Evolutionary conservation across 2,888 invertebrate genomes (phyloP).

Genomic region (Drosophila yooni): DNA sequence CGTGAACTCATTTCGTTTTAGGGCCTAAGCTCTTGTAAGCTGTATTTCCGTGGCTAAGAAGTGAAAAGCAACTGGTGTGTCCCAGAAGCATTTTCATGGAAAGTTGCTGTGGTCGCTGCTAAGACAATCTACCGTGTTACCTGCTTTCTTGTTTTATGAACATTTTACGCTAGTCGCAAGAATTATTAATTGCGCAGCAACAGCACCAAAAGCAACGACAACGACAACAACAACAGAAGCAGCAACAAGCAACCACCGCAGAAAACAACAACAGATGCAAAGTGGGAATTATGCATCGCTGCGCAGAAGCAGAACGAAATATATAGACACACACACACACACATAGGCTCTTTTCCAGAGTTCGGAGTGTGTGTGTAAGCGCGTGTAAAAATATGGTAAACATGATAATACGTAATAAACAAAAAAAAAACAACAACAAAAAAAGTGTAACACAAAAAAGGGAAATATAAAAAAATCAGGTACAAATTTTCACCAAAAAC

Average conservation of each 20-base stretch:
- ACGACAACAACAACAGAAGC: constrained; percentile 43
- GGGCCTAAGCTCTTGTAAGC: constrained; percentile 44
- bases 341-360: constrained; percentile 15
- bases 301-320: constrained; percentile 83
- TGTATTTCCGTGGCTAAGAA: constrained; percentile 58
- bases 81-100: constrained; percentile 70
- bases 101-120: constrained; percentile 69
- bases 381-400: constrained; percentile 79
- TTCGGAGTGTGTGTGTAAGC: constrained; percentile 62
- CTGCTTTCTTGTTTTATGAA: constrained; percentile 67
- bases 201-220: constrained; percentile 52
- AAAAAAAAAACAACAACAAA: constrained; percentile 10
- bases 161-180: constrained; percentile 78
- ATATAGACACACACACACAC: constrained; percentile 28
- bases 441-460: constrained; percentile 67
- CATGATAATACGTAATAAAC: constrained; percentile 77
- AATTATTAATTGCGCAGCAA: constrained; percentile 80
- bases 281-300: constrained; percentile 84
- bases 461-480: constrained; percentile 79
- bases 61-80: constrained; percentile 57
- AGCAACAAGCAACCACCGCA: constrained; percentile 54
- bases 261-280: constrained; percentile 58
- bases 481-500: constrained; percentile 80
- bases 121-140: constrained; percentile 1
- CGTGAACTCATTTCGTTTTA: constrained; percentile 64